Evolutionary conservation across 1,140 invertebrate genomes (phyloP), one percentile per base, ranked within the genome.

Genomic region (Trichonephila clavata): DNA sequence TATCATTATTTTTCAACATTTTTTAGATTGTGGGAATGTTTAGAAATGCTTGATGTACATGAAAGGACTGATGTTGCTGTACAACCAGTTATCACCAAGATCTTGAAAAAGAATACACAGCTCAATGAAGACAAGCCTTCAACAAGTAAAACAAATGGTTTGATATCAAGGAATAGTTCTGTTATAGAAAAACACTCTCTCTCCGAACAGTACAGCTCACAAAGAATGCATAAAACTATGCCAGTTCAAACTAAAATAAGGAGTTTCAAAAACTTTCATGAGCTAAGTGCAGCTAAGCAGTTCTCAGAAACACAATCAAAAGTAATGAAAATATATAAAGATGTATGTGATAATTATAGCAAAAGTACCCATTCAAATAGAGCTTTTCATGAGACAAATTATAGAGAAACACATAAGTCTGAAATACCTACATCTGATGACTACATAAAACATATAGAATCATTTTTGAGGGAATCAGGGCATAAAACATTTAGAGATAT

Each of bases 21-120:
- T 86, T 86, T 20, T 32, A 92, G 91, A 16, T 61, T 92, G 10
- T 92, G 81, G 81, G 91, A 86, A n/a, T 92, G 57, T 13, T 50
- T 86, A 10, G n/a, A 32, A 71, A 57, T 84, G 27, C 39, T 86
- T 65, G 91, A 65, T 27, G 63, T 92, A 32, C 21, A 63, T 77
- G 91, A 77, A 71, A 43, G 32, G 21, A 21, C 32, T 20, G 39
- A 92, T 59, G 60, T 50, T 21, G 39, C n/a, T 3, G 20, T 92
- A 60, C 71, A 71, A 61, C 59, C 59, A 7, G 10, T 68, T 2
- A 65, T 71, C 6, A 20, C 63, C 13, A 65, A 86, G 18, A 18
- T 83, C 20, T 71, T 39, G 3, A 61, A 63, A 21, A 61, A 65
- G 10, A 63, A 27, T 21, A 18, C 63, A 39, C 24, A 63, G 21